Evolutionary conservation across 2,797 vertebrate genomes (phyloP).

Genomic region (Gorsachius magnificus): DNA sequence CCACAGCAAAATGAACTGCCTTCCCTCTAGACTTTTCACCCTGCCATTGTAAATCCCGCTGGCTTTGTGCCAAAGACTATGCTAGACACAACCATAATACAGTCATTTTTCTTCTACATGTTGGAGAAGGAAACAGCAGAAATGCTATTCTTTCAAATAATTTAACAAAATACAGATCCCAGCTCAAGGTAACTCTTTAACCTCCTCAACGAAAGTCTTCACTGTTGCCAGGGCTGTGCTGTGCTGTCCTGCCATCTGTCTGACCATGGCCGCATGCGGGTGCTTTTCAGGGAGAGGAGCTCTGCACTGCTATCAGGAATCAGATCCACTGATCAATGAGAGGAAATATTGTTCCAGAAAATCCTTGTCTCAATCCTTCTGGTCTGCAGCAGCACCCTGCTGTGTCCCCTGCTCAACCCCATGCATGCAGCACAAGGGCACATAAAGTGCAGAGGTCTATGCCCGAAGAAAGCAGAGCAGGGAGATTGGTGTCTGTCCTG

Average conservation of each 20-base stretch:
- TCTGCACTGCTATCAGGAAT: background rate
- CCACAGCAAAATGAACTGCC: conserved; percentile 41
- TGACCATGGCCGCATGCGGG: background rate
- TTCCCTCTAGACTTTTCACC: conserved; percentile 68
- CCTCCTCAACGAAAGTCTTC: conserved; percentile 49
- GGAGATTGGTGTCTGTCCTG: background rate
- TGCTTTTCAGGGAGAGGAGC: background rate
- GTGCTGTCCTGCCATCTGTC: conserved; percentile 18
- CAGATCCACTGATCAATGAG: background rate
- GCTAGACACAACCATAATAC: conserved; percentile 70
- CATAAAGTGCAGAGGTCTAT: background rate
- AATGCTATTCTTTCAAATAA: conserved; percentile 71
- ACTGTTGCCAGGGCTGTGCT: background rate
- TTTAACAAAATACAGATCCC: conserved; percentile 73
- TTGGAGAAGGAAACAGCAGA: conserved; percentile 71
- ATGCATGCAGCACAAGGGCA: background rate
- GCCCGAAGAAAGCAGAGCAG: background rate
- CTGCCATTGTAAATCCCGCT: conserved; percentile 68
- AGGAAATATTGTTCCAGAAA: background rate
- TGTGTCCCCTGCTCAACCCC: background rate
- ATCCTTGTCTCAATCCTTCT: background rate
- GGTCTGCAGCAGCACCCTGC: background rate
- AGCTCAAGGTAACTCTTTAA: conserved; percentile 69
- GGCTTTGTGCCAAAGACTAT: conserved; percentile 57
- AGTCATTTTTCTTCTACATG: conserved; percentile 69